Conservation (phyloP, 2,113 vertebrate genomes). For the Hypanus sabinus region DNA sequence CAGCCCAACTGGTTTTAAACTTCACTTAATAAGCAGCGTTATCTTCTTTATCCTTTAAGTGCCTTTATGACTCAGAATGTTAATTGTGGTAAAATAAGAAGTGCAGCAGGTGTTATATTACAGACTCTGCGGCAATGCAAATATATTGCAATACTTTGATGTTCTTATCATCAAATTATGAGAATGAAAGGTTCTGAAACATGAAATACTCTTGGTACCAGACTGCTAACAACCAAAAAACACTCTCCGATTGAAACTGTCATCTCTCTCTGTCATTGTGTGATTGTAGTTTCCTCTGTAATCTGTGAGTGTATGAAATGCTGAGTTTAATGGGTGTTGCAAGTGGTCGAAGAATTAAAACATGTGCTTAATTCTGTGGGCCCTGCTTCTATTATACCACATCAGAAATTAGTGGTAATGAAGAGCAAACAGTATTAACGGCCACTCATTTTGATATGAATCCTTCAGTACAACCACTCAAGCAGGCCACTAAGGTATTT, state of each 20-base stretch:
- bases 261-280: not conserved
- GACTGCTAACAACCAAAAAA: not conserved
- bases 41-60: not conserved
- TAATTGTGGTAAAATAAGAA: not conserved
- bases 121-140: not conserved
- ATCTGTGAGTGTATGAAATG: not conserved
- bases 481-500: not conserved
- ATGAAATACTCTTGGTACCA: not conserved
- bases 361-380: not conserved
- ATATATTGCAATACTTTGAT: not conserved
- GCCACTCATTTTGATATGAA: not conserved
- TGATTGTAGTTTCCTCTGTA: not conserved
- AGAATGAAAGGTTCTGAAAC: not conserved
- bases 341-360: not conserved
- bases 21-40: not conserved
- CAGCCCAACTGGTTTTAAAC: not conserved
- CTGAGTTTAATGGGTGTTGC: not conserved
- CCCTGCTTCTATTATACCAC: not conserved
- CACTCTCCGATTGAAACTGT: not conserved
- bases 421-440: not conserved
- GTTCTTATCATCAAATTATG: not conserved
- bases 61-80: too few species aligned
- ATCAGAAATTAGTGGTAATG: not conserved
- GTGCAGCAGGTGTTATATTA: not conserved
- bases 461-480: not conserved